These are phyloP conservation scores for Selene dorsalis DNA, from an alignment of 2,797 vertebrate species.

Conservation along the genomic window DNA sequence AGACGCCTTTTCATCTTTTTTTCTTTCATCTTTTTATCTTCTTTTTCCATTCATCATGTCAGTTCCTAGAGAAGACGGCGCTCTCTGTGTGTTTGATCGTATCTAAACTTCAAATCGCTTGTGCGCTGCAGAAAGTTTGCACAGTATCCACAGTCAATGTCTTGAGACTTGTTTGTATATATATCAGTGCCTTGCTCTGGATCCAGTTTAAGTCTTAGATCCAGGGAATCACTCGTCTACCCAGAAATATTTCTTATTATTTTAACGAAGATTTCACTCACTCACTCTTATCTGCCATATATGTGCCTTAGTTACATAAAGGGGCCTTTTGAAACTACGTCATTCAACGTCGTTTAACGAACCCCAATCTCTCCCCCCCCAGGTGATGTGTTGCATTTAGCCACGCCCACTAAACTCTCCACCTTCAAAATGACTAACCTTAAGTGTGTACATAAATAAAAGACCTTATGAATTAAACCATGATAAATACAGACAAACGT, in stretches of 20 bases:
- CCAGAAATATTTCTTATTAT: neutral
- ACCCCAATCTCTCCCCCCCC: no score
- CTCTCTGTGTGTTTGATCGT: conserved; percentile 12
- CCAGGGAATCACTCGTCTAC: neutral
- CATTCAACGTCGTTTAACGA: no score
- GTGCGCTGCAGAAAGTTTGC: conserved; percentile 11
- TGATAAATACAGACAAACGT: neutral
- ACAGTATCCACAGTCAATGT: neutral
- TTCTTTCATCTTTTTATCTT: neutral
- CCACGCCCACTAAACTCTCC: neutral
- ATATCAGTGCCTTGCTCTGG: conserved; percentile 7
- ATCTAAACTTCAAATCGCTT: neutral
- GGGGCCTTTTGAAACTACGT: neutral
- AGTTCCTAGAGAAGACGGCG: conserved; percentile 4
- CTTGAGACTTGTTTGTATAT: neutral
- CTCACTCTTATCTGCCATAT: neutral
- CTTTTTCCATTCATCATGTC: conserved; percentile 4
- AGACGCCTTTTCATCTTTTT: conserved; percentile 9
- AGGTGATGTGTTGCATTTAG: neutral
- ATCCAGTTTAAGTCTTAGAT: neutral
- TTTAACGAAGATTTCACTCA: neutral
- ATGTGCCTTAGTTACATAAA: neutral
- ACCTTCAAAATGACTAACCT: neutral
- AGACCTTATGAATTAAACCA: neutral
- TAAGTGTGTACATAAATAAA: neutral